Conservation (phyloP, 2,797 vertebrate genomes). For the Enteromius argenteus region DNA sequence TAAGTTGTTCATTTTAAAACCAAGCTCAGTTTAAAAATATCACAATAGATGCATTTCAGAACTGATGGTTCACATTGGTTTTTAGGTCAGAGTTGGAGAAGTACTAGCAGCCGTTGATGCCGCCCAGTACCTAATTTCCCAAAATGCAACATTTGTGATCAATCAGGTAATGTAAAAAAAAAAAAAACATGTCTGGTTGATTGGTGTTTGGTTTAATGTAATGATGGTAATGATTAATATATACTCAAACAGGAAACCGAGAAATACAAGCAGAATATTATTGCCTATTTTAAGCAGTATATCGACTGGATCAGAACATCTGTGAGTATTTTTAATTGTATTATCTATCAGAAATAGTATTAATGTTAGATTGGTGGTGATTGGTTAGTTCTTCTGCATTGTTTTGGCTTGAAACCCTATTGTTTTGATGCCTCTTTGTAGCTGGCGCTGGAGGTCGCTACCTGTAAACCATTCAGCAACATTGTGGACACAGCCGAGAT, state of each 20-base stretch:
- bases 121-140: constrained; percentile 86
- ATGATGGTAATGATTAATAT: constrained; percentile 12
- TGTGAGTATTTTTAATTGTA: constrained; percentile 79
- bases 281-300: constrained; percentile 90
- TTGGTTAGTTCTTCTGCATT: neutral
- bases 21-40: neutral
- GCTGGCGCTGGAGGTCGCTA: constrained; percentile 87
- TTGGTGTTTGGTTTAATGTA: neutral
- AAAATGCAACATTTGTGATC: constrained; percentile 82
- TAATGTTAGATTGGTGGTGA: neutral
- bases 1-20: constrained; percentile 68
- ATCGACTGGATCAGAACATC: constrained; percentile 88
- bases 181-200: neutral
- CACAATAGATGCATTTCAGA: neutral
- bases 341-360: neutral
- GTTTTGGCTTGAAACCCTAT: neutral
- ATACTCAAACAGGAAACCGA: constrained; percentile 82
- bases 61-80: neutral
- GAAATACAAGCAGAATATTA: constrained; percentile 82
- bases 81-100: constrained; percentile 82
- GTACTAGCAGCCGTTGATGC: constrained; percentile 80
- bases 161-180: constrained; percentile 75
- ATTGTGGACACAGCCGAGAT: constrained; percentile 89
- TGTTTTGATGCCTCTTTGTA: constrained; percentile 61
- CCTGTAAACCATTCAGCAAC: constrained; percentile 93